Conservation (phyloP, 1,140 invertebrate species). For the Yoshiicerus persimilis region DNA sequence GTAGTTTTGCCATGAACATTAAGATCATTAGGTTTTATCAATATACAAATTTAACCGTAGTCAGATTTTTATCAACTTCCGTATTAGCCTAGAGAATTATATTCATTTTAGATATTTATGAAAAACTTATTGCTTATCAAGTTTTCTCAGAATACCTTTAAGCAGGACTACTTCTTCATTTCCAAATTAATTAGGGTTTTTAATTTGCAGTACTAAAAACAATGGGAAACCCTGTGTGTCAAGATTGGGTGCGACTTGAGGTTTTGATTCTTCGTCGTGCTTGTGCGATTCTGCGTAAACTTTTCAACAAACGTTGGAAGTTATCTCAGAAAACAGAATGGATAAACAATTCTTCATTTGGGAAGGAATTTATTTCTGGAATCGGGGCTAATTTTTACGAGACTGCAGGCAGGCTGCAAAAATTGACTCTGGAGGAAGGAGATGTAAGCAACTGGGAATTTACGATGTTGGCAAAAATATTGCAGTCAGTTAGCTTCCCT, state of each 20-base stretch:
- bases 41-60: too few relatives aligned
- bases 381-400: conserved; percentile 28
- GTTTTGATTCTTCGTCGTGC: conserved; percentile 31
- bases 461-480: neutral
- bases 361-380: conserved; percentile 23
- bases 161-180: neutral
- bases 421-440: conserved; percentile 32
- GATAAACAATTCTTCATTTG: neutral
- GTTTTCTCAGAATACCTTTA: neutral
- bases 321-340: conserved; percentile 13
- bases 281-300: conserved; percentile 11
- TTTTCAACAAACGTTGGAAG: conserved; percentile 26
- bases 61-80: too few relatives aligned
- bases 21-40: too few relatives aligned
- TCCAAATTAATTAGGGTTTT: neutral
- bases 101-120: too few relatives aligned
- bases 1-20: too few relatives aligned
- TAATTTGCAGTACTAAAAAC: neutral
- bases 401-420: conserved; percentile 20
- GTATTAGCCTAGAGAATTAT: too few relatives aligned
- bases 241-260: conserved; percentile 35
- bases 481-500: conserved; percentile 14
- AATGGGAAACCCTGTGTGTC: conserved; percentile 27
- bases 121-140: too few relatives aligned
- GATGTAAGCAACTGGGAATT: conserved; percentile 37